Percentiles rank a stretch among this genome's conserved stretches.
Evolutionary conservation across 2,113 vertebrate species (phyloP).

Genomic region (Agelaius tricolor): DNA sequence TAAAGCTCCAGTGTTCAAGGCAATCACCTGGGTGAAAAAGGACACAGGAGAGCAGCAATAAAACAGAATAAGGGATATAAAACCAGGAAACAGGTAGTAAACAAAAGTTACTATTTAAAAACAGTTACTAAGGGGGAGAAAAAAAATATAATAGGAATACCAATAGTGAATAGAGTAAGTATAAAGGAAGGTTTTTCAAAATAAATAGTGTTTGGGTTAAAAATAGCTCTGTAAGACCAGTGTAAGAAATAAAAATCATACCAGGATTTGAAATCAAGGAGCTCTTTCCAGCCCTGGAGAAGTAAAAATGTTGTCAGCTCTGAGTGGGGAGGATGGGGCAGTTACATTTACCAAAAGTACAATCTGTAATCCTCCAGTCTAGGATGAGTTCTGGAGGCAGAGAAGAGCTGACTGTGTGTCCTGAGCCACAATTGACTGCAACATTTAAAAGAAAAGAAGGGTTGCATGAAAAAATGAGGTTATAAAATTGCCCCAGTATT

Average conservation of each 20-base stretch:
- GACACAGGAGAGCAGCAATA: not conserved
- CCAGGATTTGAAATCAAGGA: not conserved
- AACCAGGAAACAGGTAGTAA: not conserved
- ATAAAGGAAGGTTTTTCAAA: not conserved
- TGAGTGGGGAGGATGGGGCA: not conserved
- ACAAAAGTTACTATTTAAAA: conserved; percentile 11
- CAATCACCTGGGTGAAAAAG: not conserved
- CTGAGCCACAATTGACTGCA: not conserved
- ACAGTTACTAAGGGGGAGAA: not conserved
- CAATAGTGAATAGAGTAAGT: not conserved
- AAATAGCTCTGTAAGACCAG: not conserved
- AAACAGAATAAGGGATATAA: not conserved
- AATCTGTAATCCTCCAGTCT: not conserved
- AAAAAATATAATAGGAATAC: not conserved
- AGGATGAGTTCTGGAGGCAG: not conserved
- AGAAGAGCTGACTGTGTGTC: not conserved
- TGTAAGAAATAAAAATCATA: not conserved
- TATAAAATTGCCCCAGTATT: not conserved
- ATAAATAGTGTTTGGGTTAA: not conserved
- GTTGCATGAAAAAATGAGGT: not conserved
- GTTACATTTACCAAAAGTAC: not conserved
- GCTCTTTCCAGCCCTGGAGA: not conserved
- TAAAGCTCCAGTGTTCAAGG: not conserved
- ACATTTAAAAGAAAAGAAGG: not conserved
- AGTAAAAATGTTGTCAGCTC: not conserved